phyloP scores from a whole-genome alignment of 1,140 invertebrate species.

The Drosophila elegans region DNA sequence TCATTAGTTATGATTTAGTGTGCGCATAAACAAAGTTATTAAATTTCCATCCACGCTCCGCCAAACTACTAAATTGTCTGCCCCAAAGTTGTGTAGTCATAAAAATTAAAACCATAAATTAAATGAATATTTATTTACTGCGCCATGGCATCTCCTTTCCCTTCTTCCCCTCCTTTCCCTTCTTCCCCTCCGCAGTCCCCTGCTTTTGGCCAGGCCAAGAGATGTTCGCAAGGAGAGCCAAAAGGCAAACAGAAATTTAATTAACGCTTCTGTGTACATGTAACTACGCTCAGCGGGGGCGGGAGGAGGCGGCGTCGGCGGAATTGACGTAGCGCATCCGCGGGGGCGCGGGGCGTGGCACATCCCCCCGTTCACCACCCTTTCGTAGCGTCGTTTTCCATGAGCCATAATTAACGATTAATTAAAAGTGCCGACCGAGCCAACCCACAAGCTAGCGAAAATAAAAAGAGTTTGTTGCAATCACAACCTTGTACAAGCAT shows the following conservation, averaged over 20 bases:
- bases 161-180: neutral
- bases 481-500: slow-evolving; percentile 35
- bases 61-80: slow-evolving; percentile 82
- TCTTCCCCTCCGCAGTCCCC: neutral
- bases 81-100: slow-evolving; percentile 80
- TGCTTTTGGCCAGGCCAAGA: slow-evolving; percentile 12
- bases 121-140: slow-evolving; percentile 82
- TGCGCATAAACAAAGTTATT: slow-evolving; percentile 83
- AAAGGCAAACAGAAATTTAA: slow-evolving; percentile 75
- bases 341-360: slow-evolving; percentile 16
- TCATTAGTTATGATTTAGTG: slow-evolving; percentile 83
- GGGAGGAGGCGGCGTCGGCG: slow-evolving; percentile 23
- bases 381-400: slow-evolving; percentile 46
- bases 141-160: slow-evolving; percentile 26
- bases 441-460: slow-evolving; percentile 26
- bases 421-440: slow-evolving; percentile 63
- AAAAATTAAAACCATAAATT: slow-evolving; percentile 84
- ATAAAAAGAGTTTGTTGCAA: slow-evolving; percentile 38
- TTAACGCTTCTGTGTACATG: slow-evolving; percentile 82
- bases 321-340: slow-evolving; percentile 1
- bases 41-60: slow-evolving; percentile 80
- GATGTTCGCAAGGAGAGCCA: slow-evolving; percentile 46
- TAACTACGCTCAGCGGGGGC: slow-evolving; percentile 70
- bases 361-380: slow-evolving; percentile 1
- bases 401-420: slow-evolving; percentile 79